Base-by-base conservation (phyloP, 2,113 vertebrate genomes). In the Ornithorhynchus anatinus region DNA sequence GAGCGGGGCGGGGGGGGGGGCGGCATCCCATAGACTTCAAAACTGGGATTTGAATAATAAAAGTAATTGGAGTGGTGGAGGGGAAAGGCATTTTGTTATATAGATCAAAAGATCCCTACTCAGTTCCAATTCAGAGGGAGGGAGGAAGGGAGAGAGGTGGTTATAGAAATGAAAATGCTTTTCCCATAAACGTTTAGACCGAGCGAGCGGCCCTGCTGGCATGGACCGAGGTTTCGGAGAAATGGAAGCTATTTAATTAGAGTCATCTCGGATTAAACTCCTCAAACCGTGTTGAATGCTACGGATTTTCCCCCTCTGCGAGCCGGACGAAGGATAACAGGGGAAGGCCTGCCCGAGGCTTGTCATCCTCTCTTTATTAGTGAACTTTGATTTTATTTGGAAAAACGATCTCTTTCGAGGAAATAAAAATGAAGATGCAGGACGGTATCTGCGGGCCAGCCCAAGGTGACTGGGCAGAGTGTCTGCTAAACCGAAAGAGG, bases 191-290 rank as follows among this genome's bases (percentile, higher is more conserved):
- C 85, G 50, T 66, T 74, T 59, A 81, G 85, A 58, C 31, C 44
- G 75, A 84, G n/a, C 44, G 75, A 84, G n/a, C 56, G 76, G 84
- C 58, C 70, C 51, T 1, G 16, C 11, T 84, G 78, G 65, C 81
- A 69, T 9, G 14, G 72, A 9, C 4, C 66, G 29, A 67, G 31
- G 48, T 59, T 88, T 82, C 77, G 66, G 75, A 80, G 87, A 87
- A 84, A 72, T 84, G 6, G 17, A 25, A 48, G 84, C 90, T 88
- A 89, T 89, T n/a, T 85, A 89, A 88, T 92, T 89, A 90, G 85
- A 82, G 59, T 58, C 69, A 69, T 80, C 88, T 87, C 88, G 93
- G 87, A 89, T 90, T 88, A 82, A 91, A 82, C 39, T 89, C 86
- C 80, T 60, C 16, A 10, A 90, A 85, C 87, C 90, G 89, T 88